phyloP scores from a whole-genome alignment of 2,797 vertebrate species.

The Lithobates pipiens region DNA sequence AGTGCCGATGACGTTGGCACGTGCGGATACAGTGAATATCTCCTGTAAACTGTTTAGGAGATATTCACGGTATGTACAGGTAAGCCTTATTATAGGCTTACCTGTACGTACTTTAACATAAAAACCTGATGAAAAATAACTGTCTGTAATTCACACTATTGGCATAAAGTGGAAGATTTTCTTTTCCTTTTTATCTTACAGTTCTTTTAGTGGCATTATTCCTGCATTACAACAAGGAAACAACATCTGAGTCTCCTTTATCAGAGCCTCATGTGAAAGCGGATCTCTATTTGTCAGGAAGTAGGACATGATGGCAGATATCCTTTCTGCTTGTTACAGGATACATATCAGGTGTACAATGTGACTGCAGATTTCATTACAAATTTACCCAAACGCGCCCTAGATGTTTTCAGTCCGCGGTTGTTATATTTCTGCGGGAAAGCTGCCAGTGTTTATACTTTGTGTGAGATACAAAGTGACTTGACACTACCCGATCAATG shows the following conservation, averaged over 20 bases:
- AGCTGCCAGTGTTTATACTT: constrained; percentile 1
- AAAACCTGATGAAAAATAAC: no score
- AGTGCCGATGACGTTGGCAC: no score
- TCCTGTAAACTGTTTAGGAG: no score
- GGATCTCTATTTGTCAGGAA: constrained; percentile 70
- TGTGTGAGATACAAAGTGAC: not conserved
- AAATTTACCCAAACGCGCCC: constrained; percentile 21
- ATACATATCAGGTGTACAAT: constrained; percentile 67
- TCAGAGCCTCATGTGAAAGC: constrained; percentile 66
- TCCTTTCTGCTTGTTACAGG: constrained; percentile 70
- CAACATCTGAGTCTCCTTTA: constrained; percentile 60
- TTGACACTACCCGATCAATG: not conserved
- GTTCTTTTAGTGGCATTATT: constrained; percentile 50
- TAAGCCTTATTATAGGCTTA: no score
- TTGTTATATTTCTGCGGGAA: constrained; percentile 7
- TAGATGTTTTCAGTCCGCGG: constrained; percentile 14
- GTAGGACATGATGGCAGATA: constrained; percentile 67
- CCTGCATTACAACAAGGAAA: constrained; percentile 68
- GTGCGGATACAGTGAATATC: no score
- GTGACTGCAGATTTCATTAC: constrained; percentile 62
- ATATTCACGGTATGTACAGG: no score
- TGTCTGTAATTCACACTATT: not conserved
- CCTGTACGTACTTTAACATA: no score
- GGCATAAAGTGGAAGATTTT: no score
- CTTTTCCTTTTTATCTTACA: no score